These are phyloP conservation scores for Naja naja DNA, from an alignment of 2,113 vertebrate species.

Conservation along the genomic window DNA sequence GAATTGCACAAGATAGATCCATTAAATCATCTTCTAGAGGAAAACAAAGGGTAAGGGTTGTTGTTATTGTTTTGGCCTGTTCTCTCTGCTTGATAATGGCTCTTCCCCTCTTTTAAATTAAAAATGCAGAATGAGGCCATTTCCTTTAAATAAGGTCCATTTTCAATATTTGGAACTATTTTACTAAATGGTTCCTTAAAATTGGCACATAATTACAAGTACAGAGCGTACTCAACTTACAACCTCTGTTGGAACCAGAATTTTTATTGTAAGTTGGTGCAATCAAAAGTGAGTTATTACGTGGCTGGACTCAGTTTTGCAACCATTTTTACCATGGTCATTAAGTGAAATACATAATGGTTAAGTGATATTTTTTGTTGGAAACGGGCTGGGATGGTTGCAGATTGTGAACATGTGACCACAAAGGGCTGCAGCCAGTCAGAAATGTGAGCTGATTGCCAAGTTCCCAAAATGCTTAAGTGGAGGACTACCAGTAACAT, in stretches of 20 bases:
- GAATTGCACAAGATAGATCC: conserved; percentile 61
- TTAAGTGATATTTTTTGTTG: no score
- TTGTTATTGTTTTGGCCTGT: neutral
- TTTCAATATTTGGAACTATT: neutral
- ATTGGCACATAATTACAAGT: neutral
- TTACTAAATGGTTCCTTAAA: neutral
- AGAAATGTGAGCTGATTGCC: neutral
- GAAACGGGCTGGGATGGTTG: neutral
- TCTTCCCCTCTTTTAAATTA: neutral
- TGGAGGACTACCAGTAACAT: neutral
- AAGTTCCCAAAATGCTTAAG: no score
- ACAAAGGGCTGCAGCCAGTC: neutral
- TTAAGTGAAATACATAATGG: neutral
- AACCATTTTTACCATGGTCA: neutral
- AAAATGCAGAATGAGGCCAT: neutral
- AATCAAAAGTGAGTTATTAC: neutral
- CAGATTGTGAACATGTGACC: neutral
- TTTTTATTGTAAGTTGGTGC: neutral
- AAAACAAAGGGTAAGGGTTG: conserved; percentile 68
- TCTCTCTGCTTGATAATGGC: conserved; percentile 17
- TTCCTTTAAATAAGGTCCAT: neutral
- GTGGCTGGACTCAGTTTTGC: neutral
- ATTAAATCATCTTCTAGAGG: conserved; percentile 71
- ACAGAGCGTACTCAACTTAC: neutral
- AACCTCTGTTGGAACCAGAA: neutral